phyloP scores from a whole-genome alignment of 2,888 invertebrate species.

The Brachyopa scutellaris region DNA sequence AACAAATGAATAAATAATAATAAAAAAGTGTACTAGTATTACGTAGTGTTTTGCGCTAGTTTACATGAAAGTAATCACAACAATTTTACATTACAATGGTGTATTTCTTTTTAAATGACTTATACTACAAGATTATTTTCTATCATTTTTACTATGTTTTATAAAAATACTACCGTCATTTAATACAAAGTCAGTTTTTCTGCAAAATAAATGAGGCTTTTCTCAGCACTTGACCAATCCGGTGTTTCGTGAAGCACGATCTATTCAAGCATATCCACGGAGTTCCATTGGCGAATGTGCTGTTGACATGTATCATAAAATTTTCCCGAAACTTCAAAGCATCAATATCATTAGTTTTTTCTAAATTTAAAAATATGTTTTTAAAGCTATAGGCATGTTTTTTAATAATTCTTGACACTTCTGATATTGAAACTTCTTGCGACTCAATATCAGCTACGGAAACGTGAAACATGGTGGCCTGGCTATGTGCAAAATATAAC shows the following conservation, averaged over 20 bases:
- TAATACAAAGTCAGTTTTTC: not conserved
- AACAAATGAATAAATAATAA: too few species aligned
- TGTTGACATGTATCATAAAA: not conserved
- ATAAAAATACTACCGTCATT: not conserved
- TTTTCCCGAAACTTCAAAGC: not conserved
- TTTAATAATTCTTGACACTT: not conserved
- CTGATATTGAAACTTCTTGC: not conserved
- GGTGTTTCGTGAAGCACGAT: not conserved
- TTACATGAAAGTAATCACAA: too few species aligned
- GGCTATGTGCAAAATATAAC: not conserved
- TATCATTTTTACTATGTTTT: too few species aligned
- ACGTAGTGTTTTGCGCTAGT: too few species aligned
- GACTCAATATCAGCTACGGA: not conserved
- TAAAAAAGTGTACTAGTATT: too few species aligned
- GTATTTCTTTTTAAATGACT: too few species aligned
- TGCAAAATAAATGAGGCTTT: not conserved
- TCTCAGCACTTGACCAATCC: not conserved
- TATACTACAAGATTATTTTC: too few species aligned
- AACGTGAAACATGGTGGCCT: too few species aligned
- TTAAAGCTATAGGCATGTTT: not conserved
- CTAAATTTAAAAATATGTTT: not conserved
- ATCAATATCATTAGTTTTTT: not conserved
- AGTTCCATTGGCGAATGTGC: not conserved
- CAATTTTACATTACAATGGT: too few species aligned
- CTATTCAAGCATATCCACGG: not conserved